Percentiles rank a stretch among this genome's conserved stretches.
Conservation (phyloP, 2,888 invertebrate genomes). For the Lordiphosa andalusiaca region DNA sequence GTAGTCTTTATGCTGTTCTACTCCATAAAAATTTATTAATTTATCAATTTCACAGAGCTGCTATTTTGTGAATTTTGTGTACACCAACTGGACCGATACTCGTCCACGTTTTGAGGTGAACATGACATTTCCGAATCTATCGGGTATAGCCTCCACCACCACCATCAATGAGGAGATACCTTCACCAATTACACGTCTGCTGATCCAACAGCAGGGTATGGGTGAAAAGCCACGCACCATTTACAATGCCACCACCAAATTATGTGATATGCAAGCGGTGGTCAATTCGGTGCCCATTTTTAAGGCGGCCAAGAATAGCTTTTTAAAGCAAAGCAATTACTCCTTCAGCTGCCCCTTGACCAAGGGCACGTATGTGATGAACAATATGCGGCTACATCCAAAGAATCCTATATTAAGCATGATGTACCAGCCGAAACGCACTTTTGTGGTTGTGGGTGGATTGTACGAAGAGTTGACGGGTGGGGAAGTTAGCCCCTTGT, state of each 20-base stretch:
- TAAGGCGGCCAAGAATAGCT: constrained; percentile 49
- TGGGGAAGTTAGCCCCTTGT: constrained; percentile 28
- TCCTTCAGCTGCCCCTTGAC: constrained; percentile 61
- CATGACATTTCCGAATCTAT: constrained; percentile 60
- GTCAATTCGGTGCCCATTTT: constrained; percentile 62
- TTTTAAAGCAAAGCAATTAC: constrained; percentile 58
- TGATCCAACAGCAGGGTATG: constrained; percentile 34
- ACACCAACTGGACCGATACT: constrained; percentile 61
- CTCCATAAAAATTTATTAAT: too few species aligned
- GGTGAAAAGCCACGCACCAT: constrained; percentile 41
- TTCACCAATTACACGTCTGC: constrained; percentile 43
- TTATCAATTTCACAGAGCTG: constrained; percentile 44
- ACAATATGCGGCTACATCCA: constrained; percentile 56
- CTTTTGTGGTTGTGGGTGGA: constrained; percentile 48
- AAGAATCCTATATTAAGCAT: constrained; percentile 48
- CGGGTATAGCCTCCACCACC: constrained; percentile 53
- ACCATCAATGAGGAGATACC: constrained; percentile 49
- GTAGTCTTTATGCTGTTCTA: background rate
- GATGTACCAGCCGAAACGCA: constrained; percentile 47
- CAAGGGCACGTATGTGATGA: constrained; percentile 57
- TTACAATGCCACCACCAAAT: constrained; percentile 58
- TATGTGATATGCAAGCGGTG: constrained; percentile 47
- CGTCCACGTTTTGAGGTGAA: constrained; percentile 58
- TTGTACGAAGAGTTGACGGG: constrained; percentile 47
- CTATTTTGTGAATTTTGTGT: constrained; percentile 35